Conservation (phyloP, 2,113 vertebrate species). For the Oplegnathus fasciatus region DNA sequence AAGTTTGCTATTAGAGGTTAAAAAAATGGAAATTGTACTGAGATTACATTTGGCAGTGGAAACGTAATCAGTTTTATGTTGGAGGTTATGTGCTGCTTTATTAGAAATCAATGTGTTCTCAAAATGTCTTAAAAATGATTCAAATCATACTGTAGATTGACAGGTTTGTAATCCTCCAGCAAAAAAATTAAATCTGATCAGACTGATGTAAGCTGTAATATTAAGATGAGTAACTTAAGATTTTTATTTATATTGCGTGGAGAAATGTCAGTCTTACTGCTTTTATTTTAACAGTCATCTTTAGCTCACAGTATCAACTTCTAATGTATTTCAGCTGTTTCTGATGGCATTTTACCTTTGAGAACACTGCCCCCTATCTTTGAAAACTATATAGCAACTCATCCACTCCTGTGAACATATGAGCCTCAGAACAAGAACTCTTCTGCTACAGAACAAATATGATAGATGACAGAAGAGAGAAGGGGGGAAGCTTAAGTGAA, state of each 20-base stretch:
- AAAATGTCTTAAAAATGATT: neutral
- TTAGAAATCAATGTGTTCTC: neutral
- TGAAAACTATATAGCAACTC: slow-evolving; percentile 35
- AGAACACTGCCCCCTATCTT: slow-evolving; percentile 84
- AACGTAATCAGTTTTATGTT: neutral
- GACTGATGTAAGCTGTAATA: neutral
- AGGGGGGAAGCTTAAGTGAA: slow-evolving; percentile 43
- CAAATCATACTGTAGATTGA: neutral
- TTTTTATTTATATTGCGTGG: neutral
- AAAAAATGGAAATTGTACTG: neutral
- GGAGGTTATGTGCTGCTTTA: neutral
- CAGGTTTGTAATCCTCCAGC: neutral
- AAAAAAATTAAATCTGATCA: neutral
- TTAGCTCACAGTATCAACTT: neutral
- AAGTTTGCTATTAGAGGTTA: neutral
- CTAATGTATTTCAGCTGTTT: slow-evolving; percentile 8
- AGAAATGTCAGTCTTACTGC: neutral
- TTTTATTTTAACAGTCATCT: neutral
- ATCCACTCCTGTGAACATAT: neutral
- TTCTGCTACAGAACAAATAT: slow-evolving; percentile 18
- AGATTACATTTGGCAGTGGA: neutral
- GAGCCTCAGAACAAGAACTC: neutral
- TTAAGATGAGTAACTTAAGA: neutral
- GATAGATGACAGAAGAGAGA: slow-evolving; percentile 30
- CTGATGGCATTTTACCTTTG: slow-evolving; percentile 67